phyloP scores from a whole-genome alignment of 2,888 invertebrate genomes.

The Melinaea marsaeus region DNA sequence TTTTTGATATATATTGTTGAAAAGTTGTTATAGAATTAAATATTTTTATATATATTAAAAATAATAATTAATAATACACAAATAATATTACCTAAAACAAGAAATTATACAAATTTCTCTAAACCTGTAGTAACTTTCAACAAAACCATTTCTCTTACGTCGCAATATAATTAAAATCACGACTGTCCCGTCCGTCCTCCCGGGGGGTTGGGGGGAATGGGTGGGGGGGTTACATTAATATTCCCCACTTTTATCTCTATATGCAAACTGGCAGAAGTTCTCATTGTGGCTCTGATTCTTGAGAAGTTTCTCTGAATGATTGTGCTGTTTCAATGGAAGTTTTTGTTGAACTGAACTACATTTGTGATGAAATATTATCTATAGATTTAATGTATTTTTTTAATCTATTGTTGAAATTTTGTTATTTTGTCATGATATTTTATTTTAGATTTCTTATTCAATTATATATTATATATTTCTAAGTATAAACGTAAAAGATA shows the following conservation, averaged over 20 bases:
- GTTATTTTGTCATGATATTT: not conserved
- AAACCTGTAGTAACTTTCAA: slow-evolving; percentile 65
- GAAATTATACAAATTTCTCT: slow-evolving; percentile 47
- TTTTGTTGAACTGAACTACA: slow-evolving; percentile 53
- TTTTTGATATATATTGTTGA: no score
- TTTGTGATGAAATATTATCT: slow-evolving; percentile 35
- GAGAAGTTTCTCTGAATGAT: slow-evolving; percentile 68
- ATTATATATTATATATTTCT: no score
- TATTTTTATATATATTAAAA: not conserved
- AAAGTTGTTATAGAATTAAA: no score
- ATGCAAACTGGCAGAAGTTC: slow-evolving; percentile 77
- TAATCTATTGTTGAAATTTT: slow-evolving; percentile 9
- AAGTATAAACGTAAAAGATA: no score
- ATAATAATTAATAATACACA: not conserved
- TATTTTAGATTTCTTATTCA: not conserved
- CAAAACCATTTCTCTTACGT: slow-evolving; percentile 52
- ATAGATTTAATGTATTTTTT: slow-evolving; percentile 24
- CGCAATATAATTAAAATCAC: slow-evolving; percentile 77
- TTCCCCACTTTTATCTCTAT: slow-evolving; percentile 79
- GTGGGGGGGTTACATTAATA: slow-evolving; percentile 74
- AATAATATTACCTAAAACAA: not conserved
- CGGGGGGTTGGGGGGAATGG: slow-evolving; percentile 55
- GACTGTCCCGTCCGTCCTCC: slow-evolving; percentile 73
- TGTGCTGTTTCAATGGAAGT: slow-evolving; percentile 72
- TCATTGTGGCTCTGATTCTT: slow-evolving; percentile 75